Evolutionary conservation across 2,888 invertebrate species (phyloP), one percentile per base, ranked within the genome.

Genomic region (Dendrolimus houi): DNA sequence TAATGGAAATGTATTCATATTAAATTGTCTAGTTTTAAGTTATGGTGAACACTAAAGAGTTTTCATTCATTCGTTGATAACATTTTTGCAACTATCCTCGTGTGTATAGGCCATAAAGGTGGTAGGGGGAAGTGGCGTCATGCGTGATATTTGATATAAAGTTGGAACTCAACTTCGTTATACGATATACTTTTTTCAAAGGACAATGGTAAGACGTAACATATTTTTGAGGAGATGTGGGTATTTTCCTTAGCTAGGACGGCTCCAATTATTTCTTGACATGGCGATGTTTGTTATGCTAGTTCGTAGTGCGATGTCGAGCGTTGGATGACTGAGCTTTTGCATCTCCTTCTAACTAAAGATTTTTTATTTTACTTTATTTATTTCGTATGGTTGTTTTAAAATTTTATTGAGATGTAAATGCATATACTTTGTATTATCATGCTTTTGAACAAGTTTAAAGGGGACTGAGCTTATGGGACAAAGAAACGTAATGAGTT

Each of bases 61-160:
- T 29, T 6, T 29, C 17, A 17, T 17, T 14, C 14, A 14, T 14
- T 14, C 14, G 1, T 6, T 29, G 6, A 29, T 3, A 29, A 6
- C 29, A 6, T 29, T 29, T 29, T 29, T 29, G 29, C 29, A 29
- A 47, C 47, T 47, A 47, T 47, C 47, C 0, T 47, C 47, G 47
- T 47, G 47, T 47, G 47, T 47, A 47, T 12, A 12, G 2, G 12
- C 47, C 47, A 9, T 47, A 10, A 47, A 29, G 65, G 72, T 67
- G 74, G 75, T 67, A 70, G 80, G 81, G 77, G 77, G 75, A 72
- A 69, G 77, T 75, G 75, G 83, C 84, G 87, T 87, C 89, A 89
- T 89, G 88, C 90, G 87, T 90, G 90, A 88, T 90, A 90, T 90
- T 90, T 89, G 90, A 90, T 90, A 90, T 90, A 89, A 89, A 89